Evolutionary conservation across 2,797 vertebrate genomes (phyloP), one percentile per base, ranked within the genome.

Genomic region (Harpagifer antarcticus): DNA sequence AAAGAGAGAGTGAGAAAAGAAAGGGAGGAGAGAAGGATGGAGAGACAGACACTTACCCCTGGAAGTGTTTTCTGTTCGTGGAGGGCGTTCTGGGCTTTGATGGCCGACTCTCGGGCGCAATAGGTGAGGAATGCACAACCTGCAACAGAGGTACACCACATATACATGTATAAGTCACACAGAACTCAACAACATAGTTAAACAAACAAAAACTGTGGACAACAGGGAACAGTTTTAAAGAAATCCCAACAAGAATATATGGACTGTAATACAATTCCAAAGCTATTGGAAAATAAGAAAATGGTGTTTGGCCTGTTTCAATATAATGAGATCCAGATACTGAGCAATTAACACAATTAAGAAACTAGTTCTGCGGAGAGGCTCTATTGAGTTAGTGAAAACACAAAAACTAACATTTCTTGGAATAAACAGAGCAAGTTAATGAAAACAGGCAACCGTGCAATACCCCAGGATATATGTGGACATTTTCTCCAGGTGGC

Each of bases 121-220:
- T 99, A 99, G 15, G 98, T 99, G 89, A 99, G 97, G 92, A 99
- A 99, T 2, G 98, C 98, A 88, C 98, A 99, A 89, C 98, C 98
- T 99, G 93, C 20, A 88, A 93, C 62, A 89, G 74, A 78, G 68
- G 9, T 3, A 70, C 7, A 77, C 1, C 61, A 50, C 40, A 71
- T 71, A 77, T 6, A 79, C 68, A 92, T 59, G 31, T 42, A 7
- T 64, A 55, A 69, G 4, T 69, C 43, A 52, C 27, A 58, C 13
- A 57, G 14, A 47, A n/a, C 16, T 4, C 11, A 17, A 58, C 15
- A 66, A 70, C 15, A 65, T 12, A 58, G 60, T 52, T 11, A 54
- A 55, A 73, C n/a, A 54, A 70, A 70, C n/a, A 48, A 16, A 19
- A 66, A 64, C 14, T 53, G 45, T n/a, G 6, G 64, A 56, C 48